Conservation (phyloP, 1,140 invertebrate species). For the Cylas formicarius region DNA sequence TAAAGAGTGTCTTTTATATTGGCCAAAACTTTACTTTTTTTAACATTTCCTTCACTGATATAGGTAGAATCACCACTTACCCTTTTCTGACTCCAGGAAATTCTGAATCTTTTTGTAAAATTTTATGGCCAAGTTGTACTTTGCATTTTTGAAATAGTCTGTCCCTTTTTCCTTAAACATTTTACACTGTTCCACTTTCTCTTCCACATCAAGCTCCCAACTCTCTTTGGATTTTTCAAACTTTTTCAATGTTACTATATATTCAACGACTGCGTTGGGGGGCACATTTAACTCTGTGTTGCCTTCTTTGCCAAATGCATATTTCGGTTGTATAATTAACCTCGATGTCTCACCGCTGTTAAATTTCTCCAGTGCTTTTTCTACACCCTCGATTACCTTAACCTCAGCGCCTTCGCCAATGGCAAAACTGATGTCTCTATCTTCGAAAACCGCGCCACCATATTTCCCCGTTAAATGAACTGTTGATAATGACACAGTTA, state of each 20-base stretch:
- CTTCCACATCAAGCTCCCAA: slow-evolving; percentile 73
- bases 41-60: neutral
- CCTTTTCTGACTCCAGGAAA: slow-evolving; percentile 35
- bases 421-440: slow-evolving; percentile 71
- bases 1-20: too few relatives aligned
- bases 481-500: slow-evolving; percentile 35
- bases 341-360: slow-evolving; percentile 72
- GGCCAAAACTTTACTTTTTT: slow-evolving; percentile 9
- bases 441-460: slow-evolving; percentile 62
- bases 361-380: slow-evolving; percentile 78
- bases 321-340: slow-evolving; percentile 68
- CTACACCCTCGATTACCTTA: slow-evolving; percentile 75
- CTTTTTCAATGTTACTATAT: slow-evolving; percentile 70
- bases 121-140: slow-evolving; percentile 74
- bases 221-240: slow-evolving; percentile 76
- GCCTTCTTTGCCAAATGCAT: slow-evolving; percentile 73
- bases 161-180: slow-evolving; percentile 87
- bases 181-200: slow-evolving; percentile 76
- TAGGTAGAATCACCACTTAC: slow-evolving; percentile 22
- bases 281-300: slow-evolving; percentile 69
- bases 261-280: slow-evolving; percentile 69
- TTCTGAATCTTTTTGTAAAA: slow-evolving; percentile 73
- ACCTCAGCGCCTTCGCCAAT: slow-evolving; percentile 78
- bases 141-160: slow-evolving; percentile 76
- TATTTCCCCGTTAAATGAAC: slow-evolving; percentile 73